Evolutionary conservation across 2,113 vertebrate species (phyloP).

Genomic region (Lepisosteus oculatus): DNA sequence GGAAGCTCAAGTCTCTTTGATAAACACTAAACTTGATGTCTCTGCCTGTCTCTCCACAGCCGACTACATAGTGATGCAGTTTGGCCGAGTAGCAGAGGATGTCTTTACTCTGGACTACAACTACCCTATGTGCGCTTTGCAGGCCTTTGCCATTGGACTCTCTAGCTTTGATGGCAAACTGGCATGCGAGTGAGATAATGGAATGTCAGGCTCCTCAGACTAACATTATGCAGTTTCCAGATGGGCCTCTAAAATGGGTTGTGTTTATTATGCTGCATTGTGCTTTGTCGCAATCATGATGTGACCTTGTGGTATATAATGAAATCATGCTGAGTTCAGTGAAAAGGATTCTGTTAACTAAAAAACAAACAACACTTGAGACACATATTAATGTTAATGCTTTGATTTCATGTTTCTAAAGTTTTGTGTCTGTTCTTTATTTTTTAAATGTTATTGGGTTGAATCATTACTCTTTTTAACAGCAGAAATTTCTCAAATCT

Average conservation of each 20-base stretch:
- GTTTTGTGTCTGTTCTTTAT: no score
- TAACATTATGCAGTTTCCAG: not conserved
- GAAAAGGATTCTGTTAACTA: not conserved
- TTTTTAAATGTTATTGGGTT: no score
- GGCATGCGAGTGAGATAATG: constrained; percentile 80
- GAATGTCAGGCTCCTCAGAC: not conserved
- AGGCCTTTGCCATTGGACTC: constrained; percentile 93
- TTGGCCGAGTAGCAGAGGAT: constrained; percentile 90
- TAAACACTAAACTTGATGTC: no score
- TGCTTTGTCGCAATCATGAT: not conserved
- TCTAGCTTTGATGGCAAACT: constrained; percentile 97
- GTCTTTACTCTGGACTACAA: constrained; percentile 95
- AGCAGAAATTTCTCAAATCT: no score
- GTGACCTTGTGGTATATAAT: no score
- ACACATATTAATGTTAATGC: no score
- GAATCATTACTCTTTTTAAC: no score
- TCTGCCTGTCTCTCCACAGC: constrained; percentile 55
- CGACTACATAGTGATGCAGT: constrained; percentile 98
- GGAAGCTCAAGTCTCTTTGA: no score
- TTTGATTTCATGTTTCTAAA: no score
- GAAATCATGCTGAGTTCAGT: not conserved
- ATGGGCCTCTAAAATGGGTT: not conserved
- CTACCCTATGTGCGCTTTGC: constrained; percentile 93
- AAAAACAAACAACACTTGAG: not conserved
- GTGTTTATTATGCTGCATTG: not conserved